These are phyloP conservation scores for Balearica regulorum DNA, from an alignment of 2,797 vertebrate genomes.

Conservation along the genomic window DNA sequence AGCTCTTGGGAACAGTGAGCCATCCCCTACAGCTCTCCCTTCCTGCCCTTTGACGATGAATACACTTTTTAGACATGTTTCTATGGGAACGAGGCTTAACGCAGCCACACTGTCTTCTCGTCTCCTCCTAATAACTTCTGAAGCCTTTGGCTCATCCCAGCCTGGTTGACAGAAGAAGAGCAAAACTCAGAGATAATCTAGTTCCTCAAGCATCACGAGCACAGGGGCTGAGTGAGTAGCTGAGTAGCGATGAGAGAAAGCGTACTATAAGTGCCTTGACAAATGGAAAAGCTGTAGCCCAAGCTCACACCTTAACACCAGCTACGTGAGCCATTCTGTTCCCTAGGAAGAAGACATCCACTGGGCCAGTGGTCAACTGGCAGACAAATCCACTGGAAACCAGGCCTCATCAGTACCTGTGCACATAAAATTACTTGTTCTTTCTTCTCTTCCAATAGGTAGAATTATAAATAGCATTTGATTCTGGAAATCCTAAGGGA, in stretches of 20 bases:
- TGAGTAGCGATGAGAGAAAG: neutral
- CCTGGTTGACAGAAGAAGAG: neutral
- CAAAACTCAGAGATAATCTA: neutral
- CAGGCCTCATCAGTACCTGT: neutral
- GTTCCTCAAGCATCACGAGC: neutral
- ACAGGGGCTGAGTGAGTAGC: neutral
- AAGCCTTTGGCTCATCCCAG: neutral
- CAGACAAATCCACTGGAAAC: neutral
- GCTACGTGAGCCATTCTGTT: neutral
- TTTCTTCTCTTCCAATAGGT: neutral
- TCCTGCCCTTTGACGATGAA: neutral
- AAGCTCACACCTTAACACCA: fast-evolving
- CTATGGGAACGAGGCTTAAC: slow-evolving; percentile 28
- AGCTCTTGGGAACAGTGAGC: neutral
- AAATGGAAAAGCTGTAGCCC: neutral
- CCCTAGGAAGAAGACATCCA: neutral
- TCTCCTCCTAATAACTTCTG: neutral
- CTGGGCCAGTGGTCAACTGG: neutral
- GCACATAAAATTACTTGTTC: neutral
- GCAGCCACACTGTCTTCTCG: neutral
- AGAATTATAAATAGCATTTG: neutral
- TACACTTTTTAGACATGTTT: slow-evolving; percentile 17
- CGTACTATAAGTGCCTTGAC: neutral
- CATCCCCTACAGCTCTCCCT: neutral
- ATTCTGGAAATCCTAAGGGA: neutral